Percentiles rank a stretch among this genome's conserved stretches.
Conservation (phyloP, 2,797 vertebrate genomes). For the Chiroxiphia lanceolata region DNA sequence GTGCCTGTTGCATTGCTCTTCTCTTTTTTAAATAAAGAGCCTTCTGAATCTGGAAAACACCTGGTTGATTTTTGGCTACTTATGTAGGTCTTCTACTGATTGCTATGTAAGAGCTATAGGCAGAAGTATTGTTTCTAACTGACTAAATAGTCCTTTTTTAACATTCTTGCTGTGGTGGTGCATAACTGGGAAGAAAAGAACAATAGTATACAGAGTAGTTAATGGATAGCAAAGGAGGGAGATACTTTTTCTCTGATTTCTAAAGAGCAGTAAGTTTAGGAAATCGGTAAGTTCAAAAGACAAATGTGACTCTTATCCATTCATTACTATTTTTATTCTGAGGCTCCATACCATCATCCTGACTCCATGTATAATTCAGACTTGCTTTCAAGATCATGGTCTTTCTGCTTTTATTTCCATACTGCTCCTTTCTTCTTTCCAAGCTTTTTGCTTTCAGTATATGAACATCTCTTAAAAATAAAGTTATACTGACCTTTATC, state of each 20-base stretch:
- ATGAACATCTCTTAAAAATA: neutral
- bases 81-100: neutral
- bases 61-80: neutral
- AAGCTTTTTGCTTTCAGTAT: neutral
- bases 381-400: neutral
- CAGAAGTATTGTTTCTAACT: neutral
- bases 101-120: neutral
- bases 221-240: neutral
- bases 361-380: neutral
- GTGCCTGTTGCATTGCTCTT: neutral
- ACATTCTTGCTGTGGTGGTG: neutral
- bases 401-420: neutral
- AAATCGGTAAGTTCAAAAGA: neutral
- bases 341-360: neutral
- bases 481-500: neutral
- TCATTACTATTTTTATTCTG: neutral
- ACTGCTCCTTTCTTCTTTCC: neutral
- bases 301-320: neutral
- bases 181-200: neutral
- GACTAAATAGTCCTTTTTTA: neutral
- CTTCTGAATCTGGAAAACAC: neutral
- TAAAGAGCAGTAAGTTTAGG: neutral
- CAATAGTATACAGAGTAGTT: neutral
- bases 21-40: neutral
- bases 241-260: neutral